phyloP scores from a whole-genome alignment of 1,140 invertebrate species.

The Drosophila littoralis region DNA sequence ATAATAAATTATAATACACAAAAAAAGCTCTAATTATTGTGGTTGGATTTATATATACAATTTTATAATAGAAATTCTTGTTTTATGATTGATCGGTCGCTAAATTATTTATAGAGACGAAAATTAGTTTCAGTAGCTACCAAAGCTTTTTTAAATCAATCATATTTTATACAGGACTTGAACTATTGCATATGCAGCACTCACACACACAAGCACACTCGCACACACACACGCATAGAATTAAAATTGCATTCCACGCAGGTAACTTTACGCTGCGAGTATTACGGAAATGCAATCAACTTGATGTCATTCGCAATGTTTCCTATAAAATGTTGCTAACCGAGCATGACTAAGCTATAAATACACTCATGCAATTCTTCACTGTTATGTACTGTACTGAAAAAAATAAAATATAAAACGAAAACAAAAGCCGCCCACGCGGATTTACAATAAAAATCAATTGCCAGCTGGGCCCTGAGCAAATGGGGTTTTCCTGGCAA shows the following conservation, averaged over 20 bases:
- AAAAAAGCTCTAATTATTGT: too few species aligned
- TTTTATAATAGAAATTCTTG: neutral
- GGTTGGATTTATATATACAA: too few species aligned
- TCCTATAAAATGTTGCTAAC: slow-evolving; percentile 44
- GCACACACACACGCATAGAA: slow-evolving; percentile 6
- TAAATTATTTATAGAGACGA: neutral
- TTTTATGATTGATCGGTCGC: neutral
- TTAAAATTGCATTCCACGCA: slow-evolving; percentile 41
- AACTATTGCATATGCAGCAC: slow-evolving; percentile 1
- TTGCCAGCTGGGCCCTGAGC: slow-evolving; percentile 46
- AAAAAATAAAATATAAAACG: neutral
- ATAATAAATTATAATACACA: neutral
- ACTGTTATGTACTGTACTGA: neutral
- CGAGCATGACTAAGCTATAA: slow-evolving; percentile 51
- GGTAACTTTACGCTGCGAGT: slow-evolving; percentile 5
- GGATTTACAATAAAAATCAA: slow-evolving; percentile 68
- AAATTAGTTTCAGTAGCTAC: too few species aligned
- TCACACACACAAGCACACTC: neutral
- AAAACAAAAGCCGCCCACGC: slow-evolving; percentile 18
- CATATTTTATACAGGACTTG: slow-evolving; percentile 1
- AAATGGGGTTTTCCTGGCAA: slow-evolving; percentile 58
- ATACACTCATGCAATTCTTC: slow-evolving; percentile 35
- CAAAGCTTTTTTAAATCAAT: neutral
- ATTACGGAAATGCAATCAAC: slow-evolving; percentile 45
- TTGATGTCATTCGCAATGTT: slow-evolving; percentile 41